Base-by-base conservation (phyloP, 2,113 vertebrate species). In the Gopherus flavomarginatus region DNA sequence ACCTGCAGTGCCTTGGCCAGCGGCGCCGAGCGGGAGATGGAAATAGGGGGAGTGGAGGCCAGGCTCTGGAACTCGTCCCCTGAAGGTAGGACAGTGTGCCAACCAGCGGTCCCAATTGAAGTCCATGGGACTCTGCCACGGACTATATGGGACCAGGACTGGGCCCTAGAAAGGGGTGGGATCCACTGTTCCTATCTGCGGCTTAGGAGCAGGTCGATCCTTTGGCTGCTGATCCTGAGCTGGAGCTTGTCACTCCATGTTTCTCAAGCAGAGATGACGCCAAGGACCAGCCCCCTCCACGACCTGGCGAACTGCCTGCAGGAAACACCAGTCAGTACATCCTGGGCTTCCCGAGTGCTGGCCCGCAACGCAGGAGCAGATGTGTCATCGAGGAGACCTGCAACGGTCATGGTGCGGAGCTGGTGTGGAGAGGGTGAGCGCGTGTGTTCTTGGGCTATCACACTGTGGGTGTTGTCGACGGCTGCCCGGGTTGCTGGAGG, bases 301-400 rank as follows among this genome's bases (percentile, higher is more conserved):
- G 93, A 97, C 83, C 95, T 98, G 50, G 93, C 97, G 91, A 97
- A 96, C 96, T 97, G 97, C 87, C 90, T 98, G 88, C 97, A 95
- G 79, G 96, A 98, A n/a, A 96, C 97, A n/a, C 96, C 95, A 0
- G 92, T 96, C 22, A 87, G 92, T 0, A 79, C 69, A 13, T 83
- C 96, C 75, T 93, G 92, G 86, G n/a, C 22, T 3, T 57, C 78
- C 0, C 83, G 56, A 24, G 35, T 5, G 13, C n/a, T 83, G 1
- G 75, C 8, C 4, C 16, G 22, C 38, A 21, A 24, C 2, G 11
- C 38, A 6, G 38, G 72, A 75, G 38, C 38, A 6, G 38, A 75
- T 22, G 38, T 26, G 22, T 24, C 72, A 26, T 38, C 38, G 5
- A 75, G 19, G 38, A 44, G 22, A 42, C 10, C 38, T 4, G 31